Evolutionary conservation across 2,113 vertebrate species (phyloP), one percentile per base, ranked within the genome.

Genomic region (Xiphophorus hellerii): DNA sequence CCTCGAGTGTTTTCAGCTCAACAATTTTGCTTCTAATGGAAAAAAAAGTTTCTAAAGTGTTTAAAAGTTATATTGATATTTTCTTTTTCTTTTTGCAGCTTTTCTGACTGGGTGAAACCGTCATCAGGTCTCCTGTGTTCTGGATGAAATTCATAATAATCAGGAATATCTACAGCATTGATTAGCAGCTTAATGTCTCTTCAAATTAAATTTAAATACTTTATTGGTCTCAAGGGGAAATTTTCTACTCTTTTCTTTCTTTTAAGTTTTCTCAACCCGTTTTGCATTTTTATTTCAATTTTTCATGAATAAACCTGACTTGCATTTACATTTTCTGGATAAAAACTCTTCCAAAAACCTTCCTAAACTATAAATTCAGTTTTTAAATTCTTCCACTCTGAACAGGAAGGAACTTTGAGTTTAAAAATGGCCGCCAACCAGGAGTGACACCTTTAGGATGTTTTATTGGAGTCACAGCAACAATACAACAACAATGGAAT

Each of bases 391-490:
- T 37, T 12, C 35, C 35, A 37, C 10, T 37, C 10, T 11, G 2
- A 37, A 37, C 35, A 37, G 35, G 2, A 37, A 37, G 35, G 10
- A 12, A 11, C 35, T 37, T 3, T 48, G 44, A 48, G 44, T 48
- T 22, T 51, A n/a, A 58, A 58, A 25, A n/a, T 58, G 51, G 6
- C 51, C 62, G 20, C 15, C 29, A 25, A 15, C 12, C 54, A 28
- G 35, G 28, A 39, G 5, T 12, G 42, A 48, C 5, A 9, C 17
- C 28, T 65, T 66, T n/a, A 62, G 77, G 20, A 71, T 27, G 42
- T 77, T 90, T 92, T 92, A 92, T 83, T 92, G 71, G 73, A 62
- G 73, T 84, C 83, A 89, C 83, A 79, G 64, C 74, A 87, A 72
- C 76, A 62, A 29, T 74, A 73, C 80, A 83, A 86, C 73, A 13